These are phyloP conservation scores for Puffinus mauretanicus DNA, from an alignment of 2,113 vertebrate genomes.

Conservation along the genomic window DNA sequence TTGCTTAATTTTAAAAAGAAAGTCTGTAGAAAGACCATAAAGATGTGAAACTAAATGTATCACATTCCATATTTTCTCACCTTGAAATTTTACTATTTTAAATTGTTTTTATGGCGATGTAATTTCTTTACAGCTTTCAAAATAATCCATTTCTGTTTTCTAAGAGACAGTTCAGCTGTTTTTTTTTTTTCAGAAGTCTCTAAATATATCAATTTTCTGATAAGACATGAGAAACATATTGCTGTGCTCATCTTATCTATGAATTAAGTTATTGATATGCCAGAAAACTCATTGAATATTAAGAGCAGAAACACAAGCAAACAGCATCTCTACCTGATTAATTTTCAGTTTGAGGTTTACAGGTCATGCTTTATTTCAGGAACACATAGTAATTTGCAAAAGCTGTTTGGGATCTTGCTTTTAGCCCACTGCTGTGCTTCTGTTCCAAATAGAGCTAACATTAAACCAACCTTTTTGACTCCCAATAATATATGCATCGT, in stretches of 20 bases:
- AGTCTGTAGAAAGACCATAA: background rate
- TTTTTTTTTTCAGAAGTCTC: background rate
- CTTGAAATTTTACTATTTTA: background rate
- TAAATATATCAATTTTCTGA: background rate
- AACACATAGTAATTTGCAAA: background rate
- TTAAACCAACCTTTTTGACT: background rate
- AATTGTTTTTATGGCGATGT: background rate
- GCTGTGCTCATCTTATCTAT: background rate
- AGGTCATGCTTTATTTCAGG: background rate
- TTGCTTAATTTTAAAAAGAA: background rate
- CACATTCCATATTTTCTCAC: background rate
- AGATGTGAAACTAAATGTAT: background rate
- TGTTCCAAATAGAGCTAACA: background rate
- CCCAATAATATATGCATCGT: fast-evolving
- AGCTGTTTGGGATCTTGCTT: background rate
- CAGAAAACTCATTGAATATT: background rate
- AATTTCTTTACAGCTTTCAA: background rate
- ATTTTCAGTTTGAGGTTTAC: background rate
- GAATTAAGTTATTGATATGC: background rate
- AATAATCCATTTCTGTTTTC: background rate
- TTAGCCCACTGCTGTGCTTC: background rate
- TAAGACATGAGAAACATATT: background rate
- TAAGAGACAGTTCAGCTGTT: background rate
- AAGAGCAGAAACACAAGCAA: background rate
- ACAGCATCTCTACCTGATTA: background rate